Evolutionary conservation across 2,888 invertebrate genomes (phyloP).

Genomic region (Calameuta pallipes): DNA sequence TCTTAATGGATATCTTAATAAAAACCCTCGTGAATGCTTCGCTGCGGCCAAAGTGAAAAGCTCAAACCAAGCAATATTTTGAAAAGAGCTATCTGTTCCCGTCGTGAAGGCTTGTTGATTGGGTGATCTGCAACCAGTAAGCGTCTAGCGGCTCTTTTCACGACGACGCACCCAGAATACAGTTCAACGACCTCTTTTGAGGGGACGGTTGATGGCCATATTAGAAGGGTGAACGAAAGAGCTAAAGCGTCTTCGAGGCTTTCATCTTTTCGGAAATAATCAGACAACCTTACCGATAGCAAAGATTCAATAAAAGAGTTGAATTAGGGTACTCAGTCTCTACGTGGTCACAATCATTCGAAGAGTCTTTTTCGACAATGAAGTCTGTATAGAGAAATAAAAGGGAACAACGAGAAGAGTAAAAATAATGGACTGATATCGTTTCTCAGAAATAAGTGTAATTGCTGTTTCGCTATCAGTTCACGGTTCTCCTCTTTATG

Average conservation of each 20-base stretch:
- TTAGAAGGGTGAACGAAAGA: background rate
- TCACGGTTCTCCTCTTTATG: background rate
- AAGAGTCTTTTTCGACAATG: background rate
- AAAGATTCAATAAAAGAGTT: background rate
- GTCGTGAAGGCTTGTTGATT: background rate
- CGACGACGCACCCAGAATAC: background rate
- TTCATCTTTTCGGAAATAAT: background rate
- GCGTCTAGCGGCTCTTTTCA: background rate
- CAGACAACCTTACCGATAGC: background rate
- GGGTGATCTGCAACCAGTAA: background rate
- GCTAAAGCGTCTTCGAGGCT: background rate
- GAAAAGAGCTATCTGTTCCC: background rate
- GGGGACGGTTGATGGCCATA: background rate
- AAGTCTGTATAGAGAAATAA: background rate
- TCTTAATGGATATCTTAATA: background rate
- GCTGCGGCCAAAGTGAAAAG: background rate
- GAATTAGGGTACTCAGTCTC: background rate
- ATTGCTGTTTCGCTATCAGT: background rate
- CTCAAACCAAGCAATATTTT: background rate
- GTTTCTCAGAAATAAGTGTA: background rate
- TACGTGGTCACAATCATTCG: background rate
- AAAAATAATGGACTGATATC: background rate
- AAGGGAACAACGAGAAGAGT: background rate
- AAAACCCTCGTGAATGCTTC: background rate
- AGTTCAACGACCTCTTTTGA: background rate